Evolutionary conservation across 2,888 invertebrate species (phyloP).

Genomic region (Sympetrum striolatum): DNA sequence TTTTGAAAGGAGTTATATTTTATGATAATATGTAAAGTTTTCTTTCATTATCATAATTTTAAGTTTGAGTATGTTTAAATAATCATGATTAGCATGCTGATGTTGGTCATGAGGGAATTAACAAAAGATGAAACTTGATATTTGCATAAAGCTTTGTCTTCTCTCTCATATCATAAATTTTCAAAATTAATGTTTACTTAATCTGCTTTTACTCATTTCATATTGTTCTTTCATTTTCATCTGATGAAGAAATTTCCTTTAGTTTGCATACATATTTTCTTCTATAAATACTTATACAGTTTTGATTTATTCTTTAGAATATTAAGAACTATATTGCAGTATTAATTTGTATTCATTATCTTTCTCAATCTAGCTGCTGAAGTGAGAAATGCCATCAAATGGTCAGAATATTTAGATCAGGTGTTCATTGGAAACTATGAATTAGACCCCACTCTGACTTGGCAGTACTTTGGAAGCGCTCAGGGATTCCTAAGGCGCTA

Average conservation of each 20-base stretch:
- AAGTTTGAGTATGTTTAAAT: too few species aligned
- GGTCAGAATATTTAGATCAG: slow-evolving; percentile 92
- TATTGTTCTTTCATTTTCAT: too few species aligned
- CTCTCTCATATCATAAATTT: too few species aligned
- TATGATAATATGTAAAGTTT: too few species aligned
- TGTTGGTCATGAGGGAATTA: too few species aligned
- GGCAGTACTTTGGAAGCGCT: slow-evolving; percentile 99
- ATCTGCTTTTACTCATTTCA: too few species aligned
- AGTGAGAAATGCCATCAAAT: slow-evolving; percentile 88
- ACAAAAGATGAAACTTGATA: too few species aligned
- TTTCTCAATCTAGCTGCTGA: slow-evolving; percentile 69
- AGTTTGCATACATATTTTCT: neutral
- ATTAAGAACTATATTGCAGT: slow-evolving; percentile 50
- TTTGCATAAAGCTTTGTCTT: too few species aligned
- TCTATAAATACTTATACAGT: neutral
- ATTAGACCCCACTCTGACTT: slow-evolving; percentile 89
- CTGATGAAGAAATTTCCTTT: too few species aligned
- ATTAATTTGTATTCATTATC: slow-evolving; percentile 55
- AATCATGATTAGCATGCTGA: too few species aligned
- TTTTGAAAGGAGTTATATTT: neutral
- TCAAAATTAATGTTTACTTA: too few species aligned
- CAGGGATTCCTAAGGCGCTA: slow-evolving; percentile 93
- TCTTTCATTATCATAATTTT: too few species aligned
- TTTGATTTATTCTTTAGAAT: neutral
- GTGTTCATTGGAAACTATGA: slow-evolving; percentile 90